phyloP scores from a whole-genome alignment of 2,888 invertebrate species.

The Criorhina ranunculi region DNA sequence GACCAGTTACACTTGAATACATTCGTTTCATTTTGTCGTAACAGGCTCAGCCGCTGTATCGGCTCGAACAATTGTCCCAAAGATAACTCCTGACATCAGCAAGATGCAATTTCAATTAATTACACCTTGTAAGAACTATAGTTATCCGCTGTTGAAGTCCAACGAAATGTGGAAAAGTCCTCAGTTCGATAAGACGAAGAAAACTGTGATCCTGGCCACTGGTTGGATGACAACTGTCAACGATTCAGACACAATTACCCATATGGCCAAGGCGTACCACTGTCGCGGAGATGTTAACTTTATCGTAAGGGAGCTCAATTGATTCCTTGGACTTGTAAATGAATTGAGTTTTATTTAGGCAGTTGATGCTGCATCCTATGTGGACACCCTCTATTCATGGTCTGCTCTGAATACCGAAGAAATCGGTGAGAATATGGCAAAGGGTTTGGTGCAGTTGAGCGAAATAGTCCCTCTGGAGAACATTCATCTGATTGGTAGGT shows the following conservation, averaged over 20 bases:
- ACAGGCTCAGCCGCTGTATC: slow-evolving; percentile 82
- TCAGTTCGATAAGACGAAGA: slow-evolving; percentile 80
- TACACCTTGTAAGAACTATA: slow-evolving; percentile 79
- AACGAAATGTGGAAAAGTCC: slow-evolving; percentile 81
- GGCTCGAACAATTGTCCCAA: slow-evolving; percentile 79
- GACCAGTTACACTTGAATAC: background rate
- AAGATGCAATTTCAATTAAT: slow-evolving; percentile 82
- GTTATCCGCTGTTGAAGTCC: slow-evolving; percentile 80
- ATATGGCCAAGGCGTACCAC: slow-evolving; percentile 81
- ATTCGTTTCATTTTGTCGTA: background rate
- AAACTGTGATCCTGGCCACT: slow-evolving; percentile 82
- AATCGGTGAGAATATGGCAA: slow-evolving; percentile 81
- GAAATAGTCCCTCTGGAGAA: slow-evolving; percentile 80
- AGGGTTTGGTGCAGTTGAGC: slow-evolving; percentile 80
- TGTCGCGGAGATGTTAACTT: slow-evolving; percentile 83
- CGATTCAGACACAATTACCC: slow-evolving; percentile 80
- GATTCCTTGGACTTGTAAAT: background rate
- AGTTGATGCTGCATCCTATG: slow-evolving; percentile 81
- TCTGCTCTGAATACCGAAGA: slow-evolving; percentile 83
- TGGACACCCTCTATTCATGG: slow-evolving; percentile 83
- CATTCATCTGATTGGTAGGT: slow-evolving; percentile 82
- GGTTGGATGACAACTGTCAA: slow-evolving; percentile 83
- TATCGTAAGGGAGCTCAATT: slow-evolving; percentile 80
- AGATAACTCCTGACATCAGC: slow-evolving; percentile 80
- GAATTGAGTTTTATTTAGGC: slow-evolving; percentile 78